A percentile compares a stretch with the other conserved stretches of the same genome.
phyloP scores from a whole-genome alignment of 2,888 invertebrate genomes.

The Operophtera brumata region DNA sequence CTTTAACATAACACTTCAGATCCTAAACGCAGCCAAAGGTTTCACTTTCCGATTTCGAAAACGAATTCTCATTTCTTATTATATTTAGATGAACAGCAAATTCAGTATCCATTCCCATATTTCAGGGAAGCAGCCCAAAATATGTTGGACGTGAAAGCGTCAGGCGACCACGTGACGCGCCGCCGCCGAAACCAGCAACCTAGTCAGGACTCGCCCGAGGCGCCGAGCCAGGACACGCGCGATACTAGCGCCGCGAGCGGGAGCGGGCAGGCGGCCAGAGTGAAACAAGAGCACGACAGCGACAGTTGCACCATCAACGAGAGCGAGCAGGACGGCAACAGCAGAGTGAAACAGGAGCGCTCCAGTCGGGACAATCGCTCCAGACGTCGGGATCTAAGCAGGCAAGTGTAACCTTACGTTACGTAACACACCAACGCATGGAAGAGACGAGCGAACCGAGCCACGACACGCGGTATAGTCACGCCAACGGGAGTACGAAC shows the following conservation, averaged over 20 bases:
- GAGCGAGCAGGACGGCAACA: background rate
- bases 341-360: slow-evolving; percentile 1
- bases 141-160: background rate
- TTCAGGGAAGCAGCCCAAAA: slow-evolving; percentile 26
- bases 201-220: background rate
- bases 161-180: slow-evolving; percentile 8
- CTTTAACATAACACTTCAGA: too few relatives aligned
- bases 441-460: too few relatives aligned
- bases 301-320: background rate
- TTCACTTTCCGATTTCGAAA: too few relatives aligned
- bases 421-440: too few relatives aligned
- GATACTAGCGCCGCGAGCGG: background rate
- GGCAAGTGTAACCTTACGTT: background rate
- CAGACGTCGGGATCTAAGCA: background rate
- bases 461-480: too few relatives aligned
- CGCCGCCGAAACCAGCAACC: background rate
- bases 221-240: background rate
- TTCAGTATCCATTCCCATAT: background rate
- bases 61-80: too few relatives aligned
- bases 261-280: background rate
- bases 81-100: background rate
- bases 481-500: too few relatives aligned
- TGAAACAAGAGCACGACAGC: background rate
- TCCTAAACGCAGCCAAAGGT: too few relatives aligned
- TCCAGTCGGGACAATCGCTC: background rate